A percentile compares a stretch with the other conserved stretches of the same genome.
Conservation (phyloP, 2,113 vertebrate genomes). For the Scopus umbretta region DNA sequence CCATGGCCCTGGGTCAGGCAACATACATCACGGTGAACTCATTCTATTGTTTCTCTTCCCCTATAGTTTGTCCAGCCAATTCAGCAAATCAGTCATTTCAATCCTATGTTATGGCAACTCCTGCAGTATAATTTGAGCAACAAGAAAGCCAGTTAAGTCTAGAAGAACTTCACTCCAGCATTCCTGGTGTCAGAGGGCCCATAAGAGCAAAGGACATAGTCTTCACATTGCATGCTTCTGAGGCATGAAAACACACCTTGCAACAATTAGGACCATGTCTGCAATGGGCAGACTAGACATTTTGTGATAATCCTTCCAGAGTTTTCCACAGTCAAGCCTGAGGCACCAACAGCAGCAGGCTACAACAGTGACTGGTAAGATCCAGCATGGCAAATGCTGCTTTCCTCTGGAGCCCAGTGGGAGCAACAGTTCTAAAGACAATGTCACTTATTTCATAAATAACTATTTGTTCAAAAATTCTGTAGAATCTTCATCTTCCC, state of each 20-base stretch:
- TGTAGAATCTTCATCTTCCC: conserved; percentile 23
- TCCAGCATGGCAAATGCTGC: background rate
- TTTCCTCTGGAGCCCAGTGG: background rate
- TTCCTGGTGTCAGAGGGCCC: background rate
- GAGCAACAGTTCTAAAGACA: background rate
- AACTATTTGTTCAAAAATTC: conserved; percentile 16
- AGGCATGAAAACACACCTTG: background rate
- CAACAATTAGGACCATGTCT: background rate
- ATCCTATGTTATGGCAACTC: background rate
- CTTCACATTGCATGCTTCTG: background rate
- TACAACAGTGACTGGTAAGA: background rate
- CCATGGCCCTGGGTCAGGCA: background rate
- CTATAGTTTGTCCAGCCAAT: background rate
- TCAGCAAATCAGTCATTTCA: background rate
- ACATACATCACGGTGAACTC: background rate
- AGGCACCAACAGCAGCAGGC: background rate
- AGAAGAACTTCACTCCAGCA: background rate
- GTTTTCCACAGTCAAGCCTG: background rate
- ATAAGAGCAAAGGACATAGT: background rate
- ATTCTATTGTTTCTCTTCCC: background rate
- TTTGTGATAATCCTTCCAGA: background rate
- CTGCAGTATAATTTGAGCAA: background rate
- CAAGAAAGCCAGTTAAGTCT: background rate
- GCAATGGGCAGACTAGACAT: background rate
- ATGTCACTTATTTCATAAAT: conserved; percentile 12